phyloP scores from a whole-genome alignment of 2,888 invertebrate species.

The Eudemis profundana region DNA sequence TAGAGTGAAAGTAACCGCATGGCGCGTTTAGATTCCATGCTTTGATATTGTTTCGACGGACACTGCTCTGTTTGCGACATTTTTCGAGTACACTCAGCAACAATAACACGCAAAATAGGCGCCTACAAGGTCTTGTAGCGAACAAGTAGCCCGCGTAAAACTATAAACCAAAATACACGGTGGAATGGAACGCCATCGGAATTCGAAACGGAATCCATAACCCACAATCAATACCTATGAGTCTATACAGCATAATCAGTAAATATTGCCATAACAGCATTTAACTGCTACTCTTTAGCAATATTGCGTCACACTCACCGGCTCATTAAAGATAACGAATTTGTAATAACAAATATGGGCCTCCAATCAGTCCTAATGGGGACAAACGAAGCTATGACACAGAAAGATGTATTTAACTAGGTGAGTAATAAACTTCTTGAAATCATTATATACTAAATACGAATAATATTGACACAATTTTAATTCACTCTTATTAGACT shows the following conservation, averaged over 20 bases:
- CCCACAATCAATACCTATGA: background rate
- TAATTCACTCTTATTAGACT: no score
- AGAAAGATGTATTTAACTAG: background rate
- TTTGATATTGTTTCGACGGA: conserved; percentile 9
- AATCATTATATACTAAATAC: no score
- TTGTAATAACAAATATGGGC: conserved; percentile 7
- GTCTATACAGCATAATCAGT: background rate
- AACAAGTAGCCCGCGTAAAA: no score
- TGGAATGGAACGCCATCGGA: no score
- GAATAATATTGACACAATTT: no score
- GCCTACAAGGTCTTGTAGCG: no score
- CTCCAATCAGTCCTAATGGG: conserved; percentile 3
- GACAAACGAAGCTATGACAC: conserved; percentile 3
- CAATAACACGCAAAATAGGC: no score
- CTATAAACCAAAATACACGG: no score
- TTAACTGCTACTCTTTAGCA: background rate
- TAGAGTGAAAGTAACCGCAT: conserved; percentile 35
- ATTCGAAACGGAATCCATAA: no score
- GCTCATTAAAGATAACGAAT: conserved; percentile 1
- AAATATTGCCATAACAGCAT: background rate
- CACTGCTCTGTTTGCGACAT: no score
- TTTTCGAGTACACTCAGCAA: no score
- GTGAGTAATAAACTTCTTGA: conserved; percentile 7
- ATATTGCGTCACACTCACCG: background rate
- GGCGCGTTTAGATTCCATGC: conserved; percentile 6